Evolutionary conservation across 2,888 invertebrate species (phyloP).

Genomic region (Iphiclides podalirius): DNA sequence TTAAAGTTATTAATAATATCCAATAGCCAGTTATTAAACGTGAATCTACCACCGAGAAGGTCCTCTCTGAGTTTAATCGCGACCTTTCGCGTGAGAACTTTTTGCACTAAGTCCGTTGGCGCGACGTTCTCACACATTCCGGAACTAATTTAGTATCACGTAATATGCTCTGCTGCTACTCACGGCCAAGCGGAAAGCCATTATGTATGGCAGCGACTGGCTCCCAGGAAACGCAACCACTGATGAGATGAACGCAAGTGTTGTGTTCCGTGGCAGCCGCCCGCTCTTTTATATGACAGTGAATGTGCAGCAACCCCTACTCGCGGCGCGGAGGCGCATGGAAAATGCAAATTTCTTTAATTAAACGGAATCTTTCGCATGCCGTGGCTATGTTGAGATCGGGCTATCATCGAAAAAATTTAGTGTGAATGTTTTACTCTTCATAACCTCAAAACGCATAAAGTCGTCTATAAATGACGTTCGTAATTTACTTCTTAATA

Average conservation of each 20-base stretch:
- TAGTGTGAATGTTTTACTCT: no score
- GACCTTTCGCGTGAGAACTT: no score
- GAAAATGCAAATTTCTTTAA: constrained; percentile 40
- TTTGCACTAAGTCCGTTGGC: constrained; percentile 19
- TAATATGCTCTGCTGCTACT: no score
- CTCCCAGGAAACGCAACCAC: constrained; percentile 41
- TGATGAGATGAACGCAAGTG: constrained; percentile 80
- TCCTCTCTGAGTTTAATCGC: no score
- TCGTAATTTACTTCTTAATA: no score
- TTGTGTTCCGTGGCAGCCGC: constrained; percentile 53
- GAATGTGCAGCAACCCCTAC: constrained; percentile 66
- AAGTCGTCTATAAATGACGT: no score
- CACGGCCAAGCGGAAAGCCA: constrained; percentile 66
- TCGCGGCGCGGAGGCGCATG: constrained; percentile 34
- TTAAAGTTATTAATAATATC: not conserved
- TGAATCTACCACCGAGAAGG: no score
- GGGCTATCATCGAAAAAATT: no score
- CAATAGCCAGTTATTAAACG: no score
- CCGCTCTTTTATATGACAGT: constrained; percentile 68
- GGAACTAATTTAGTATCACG: constrained; percentile 22
- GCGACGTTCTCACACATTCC: constrained; percentile 4
- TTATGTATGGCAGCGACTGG: constrained; percentile 39
- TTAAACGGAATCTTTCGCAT: constrained; percentile 20
- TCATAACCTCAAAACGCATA: no score
- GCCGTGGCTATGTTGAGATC: no score